Base-by-base conservation (phyloP, 2,113 vertebrate species). In the Austrofundulus limnaeus region DNA sequence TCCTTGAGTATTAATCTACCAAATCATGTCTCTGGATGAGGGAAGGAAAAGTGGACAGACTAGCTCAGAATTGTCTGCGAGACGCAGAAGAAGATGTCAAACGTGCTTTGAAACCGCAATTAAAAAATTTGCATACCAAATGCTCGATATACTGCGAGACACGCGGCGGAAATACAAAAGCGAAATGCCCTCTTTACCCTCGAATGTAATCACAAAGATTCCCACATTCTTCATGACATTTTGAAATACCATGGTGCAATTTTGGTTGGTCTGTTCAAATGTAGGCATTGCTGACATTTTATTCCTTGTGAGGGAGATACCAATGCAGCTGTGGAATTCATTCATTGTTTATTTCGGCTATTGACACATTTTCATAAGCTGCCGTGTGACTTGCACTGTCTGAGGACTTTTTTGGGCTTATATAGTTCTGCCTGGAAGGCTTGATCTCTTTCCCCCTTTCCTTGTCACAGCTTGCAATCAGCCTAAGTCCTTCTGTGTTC, bases 1-100 rank as follows among this genome's bases (percentile, higher is more conserved):
- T 87, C 78, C 85, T 76, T 80, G 81, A 88, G 84, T 78, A 82
- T 85, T 89, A 84, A 90, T 90, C 79, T 83, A 71, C 70, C 78
- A 79, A 87, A 89, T 88, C 86, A 85, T 84, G 81, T 84, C 83
- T 78, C 50, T 12, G 38, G 67, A 81, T 82, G 78, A 72, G 60
- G 71, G 69, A 83, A 77, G 53, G 64, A 57, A 56, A 66, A 37
- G 34, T 55, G 79, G 78, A 80, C 77, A 77, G 48, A 73, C 45
- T 77, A 42, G 25, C 50, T 15, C 38, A 48, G 70, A 82, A 70
- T 70, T 52, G 56, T 61, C 69, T 51, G 63, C 52, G 48, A 42
- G 63, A 67, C 39, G 48, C 59, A 37, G 52, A 63, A 31, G 61
- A 73, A 54, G 23, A 63, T 17, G 61, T 63, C 39, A 65, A 79